phyloP scores from a whole-genome alignment of 30 jellyfish, hydroid and myxozoan genomes.

The Hydractinia echinata region DNA sequence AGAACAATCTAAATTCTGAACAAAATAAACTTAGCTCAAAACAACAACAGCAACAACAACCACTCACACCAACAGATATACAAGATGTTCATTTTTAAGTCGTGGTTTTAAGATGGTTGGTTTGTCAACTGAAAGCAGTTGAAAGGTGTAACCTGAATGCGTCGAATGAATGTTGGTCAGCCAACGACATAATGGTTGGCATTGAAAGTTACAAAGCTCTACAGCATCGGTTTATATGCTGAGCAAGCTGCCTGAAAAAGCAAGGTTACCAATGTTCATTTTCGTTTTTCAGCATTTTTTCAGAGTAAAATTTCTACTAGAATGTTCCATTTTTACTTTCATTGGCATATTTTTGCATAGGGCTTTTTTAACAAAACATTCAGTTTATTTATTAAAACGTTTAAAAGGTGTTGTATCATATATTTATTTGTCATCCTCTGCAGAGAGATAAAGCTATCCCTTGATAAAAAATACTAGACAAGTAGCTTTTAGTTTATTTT shows the following conservation, averaged over 20 bases:
- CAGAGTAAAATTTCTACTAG: too few species aligned
- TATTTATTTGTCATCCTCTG: constrained; percentile 2
- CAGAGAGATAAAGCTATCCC: background rate
- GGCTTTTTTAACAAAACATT: too few species aligned
- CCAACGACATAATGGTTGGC: too few species aligned
- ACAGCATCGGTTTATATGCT: too few species aligned
- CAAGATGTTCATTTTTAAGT: constrained; percentile 77
- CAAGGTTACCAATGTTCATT: too few species aligned
- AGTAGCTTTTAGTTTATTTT: background rate
- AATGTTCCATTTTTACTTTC: too few species aligned
- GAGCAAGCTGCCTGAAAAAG: too few species aligned
- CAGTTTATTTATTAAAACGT: constrained; percentile 13
- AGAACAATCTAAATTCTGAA: background rate
- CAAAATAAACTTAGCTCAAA: constrained; percentile 17
- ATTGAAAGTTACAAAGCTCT: too few species aligned
- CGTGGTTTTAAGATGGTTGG: background rate
- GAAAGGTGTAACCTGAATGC: background rate
- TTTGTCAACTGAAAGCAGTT: background rate
- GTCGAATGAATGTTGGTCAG: too few species aligned
- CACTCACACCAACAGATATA: constrained; percentile 95
- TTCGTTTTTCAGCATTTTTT: too few species aligned
- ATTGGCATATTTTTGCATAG: too few species aligned
- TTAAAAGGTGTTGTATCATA: constrained; percentile 3
- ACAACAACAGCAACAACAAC: constrained; percentile 42
- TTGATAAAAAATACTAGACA: background rate